Evolutionary conservation across 2,797 vertebrate species (phyloP).

Genomic region (Sphenodon punctatus): DNA sequence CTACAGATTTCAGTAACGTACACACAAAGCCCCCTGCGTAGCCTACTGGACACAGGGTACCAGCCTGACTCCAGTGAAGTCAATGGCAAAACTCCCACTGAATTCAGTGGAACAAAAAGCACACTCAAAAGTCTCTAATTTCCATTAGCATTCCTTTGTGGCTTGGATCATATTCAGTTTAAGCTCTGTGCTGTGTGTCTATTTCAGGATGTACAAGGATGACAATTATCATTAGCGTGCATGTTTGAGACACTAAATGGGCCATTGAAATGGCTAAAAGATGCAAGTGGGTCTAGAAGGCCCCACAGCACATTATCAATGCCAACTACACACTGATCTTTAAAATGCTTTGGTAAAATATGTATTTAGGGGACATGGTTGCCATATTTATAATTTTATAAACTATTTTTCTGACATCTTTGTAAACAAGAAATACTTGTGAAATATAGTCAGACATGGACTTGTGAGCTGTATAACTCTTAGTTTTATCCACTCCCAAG

Average conservation of each 20-base stretch:
- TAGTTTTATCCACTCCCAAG: too few relatives aligned
- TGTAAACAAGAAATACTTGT: background rate
- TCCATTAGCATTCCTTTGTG: background rate
- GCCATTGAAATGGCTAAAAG: slow-evolving; percentile 21
- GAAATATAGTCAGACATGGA: background rate
- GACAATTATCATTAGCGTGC: too few relatives aligned
- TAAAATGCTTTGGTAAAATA: background rate
- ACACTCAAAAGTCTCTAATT: too few relatives aligned
- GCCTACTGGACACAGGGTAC: too few relatives aligned
- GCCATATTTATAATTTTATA: slow-evolving; percentile 4
- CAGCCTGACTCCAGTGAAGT: too few relatives aligned
- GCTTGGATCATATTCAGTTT: background rate
- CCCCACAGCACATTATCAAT: background rate
- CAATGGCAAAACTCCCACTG: too few relatives aligned
- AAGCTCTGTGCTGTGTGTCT: background rate
- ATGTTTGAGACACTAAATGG: background rate
- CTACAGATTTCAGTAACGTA: background rate
- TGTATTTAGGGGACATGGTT: slow-evolving; percentile 20
- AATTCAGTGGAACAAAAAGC: too few relatives aligned
- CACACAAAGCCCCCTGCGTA: too few relatives aligned
- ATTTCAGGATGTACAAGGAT: background rate
- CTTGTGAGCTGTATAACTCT: background rate
- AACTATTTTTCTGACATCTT: slow-evolving; percentile 17
- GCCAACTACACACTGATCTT: too few relatives aligned
- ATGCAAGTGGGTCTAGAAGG: background rate